Base-by-base conservation (phyloP, 2,797 vertebrate species). In the Nyctibius grandis region DNA sequence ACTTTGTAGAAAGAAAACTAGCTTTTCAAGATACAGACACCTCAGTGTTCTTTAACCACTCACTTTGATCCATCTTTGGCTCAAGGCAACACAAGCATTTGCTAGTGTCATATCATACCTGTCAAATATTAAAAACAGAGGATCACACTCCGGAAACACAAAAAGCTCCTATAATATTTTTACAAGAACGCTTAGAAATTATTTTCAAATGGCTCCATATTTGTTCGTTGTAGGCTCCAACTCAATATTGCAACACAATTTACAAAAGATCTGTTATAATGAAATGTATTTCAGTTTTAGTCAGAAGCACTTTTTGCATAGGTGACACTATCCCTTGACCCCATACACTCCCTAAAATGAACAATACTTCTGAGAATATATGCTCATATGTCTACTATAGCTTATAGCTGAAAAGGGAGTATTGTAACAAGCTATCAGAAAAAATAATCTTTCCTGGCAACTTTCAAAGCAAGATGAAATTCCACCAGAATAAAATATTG, bases 21-120 rank as follows among this genome's bases (percentile, higher is more conserved):
- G 57, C 20, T 81, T 91, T 90, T 64, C 48, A 84, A 88, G 48
- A 50, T 0, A 88, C 44, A 89, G 38, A 90, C 31, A 76, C 12
- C 7, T 81, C 25, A 54, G 65, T 2, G 0, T 34, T 84, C 59
- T 78, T 86, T 60, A 79, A 34, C 56, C 67, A 98, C 98, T 98
- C 88, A 99, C 99, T 97, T 98, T 96, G 50, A 98, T 97, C 99
- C 99, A 99, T 96, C 95, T 98, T 93, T 99, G 98, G 91, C 98
- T 97, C 93, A 99, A 98, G 86, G 98, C 91, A 79, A 98, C 97
- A 48, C 99, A 99, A 92, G 98, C 97, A 47, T 99, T 98, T 6
- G 99, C 98, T 85, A 99, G 91, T 5, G 99, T 98, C 94, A 98
- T 98, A 91, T 99, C 99, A 15, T 99, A 99, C 92, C 99, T 99